phyloP scores from a whole-genome alignment of 2,113 vertebrate genomes.

The Isurus oxyrinchus region DNA sequence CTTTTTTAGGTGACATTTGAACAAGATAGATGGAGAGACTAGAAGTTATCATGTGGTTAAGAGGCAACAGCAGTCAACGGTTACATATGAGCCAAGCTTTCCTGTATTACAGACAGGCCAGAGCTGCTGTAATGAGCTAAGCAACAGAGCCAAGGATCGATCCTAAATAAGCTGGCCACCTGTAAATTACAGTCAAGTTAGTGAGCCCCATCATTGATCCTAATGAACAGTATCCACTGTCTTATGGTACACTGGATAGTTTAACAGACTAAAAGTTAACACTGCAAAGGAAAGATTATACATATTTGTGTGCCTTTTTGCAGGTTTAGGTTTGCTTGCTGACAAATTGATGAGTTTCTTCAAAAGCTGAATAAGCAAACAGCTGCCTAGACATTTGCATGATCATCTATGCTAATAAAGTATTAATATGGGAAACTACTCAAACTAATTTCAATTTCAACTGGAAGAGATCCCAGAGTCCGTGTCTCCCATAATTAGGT shows the following conservation, averaged over 20 bases:
- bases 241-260: not conserved
- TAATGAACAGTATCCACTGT: not conserved
- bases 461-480: not conserved
- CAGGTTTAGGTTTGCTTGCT: not conserved
- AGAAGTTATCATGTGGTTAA: not conserved
- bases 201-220: not conserved
- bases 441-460: not conserved
- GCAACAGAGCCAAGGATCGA: not conserved
- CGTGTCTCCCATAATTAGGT: not conserved
- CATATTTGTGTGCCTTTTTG: not conserved
- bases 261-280: not conserved
- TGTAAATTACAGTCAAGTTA: not conserved
- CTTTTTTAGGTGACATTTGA: not conserved
- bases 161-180: not conserved
- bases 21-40: not conserved
- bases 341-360: not conserved
- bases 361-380: not conserved
- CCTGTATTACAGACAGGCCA: not conserved
- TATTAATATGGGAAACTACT: not conserved
- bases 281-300: not conserved
- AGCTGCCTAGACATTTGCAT: not conserved
- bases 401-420: not conserved
- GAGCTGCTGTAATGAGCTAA: not conserved
- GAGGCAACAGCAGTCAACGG: not conserved
- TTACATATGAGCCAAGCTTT: not conserved